A percentile compares a stretch with the other conserved stretches of the same genome.
These are phyloP conservation scores for Catocala sponsa DNA, from an alignment of 2,888 invertebrate genomes.

Conservation along the genomic window DNA sequence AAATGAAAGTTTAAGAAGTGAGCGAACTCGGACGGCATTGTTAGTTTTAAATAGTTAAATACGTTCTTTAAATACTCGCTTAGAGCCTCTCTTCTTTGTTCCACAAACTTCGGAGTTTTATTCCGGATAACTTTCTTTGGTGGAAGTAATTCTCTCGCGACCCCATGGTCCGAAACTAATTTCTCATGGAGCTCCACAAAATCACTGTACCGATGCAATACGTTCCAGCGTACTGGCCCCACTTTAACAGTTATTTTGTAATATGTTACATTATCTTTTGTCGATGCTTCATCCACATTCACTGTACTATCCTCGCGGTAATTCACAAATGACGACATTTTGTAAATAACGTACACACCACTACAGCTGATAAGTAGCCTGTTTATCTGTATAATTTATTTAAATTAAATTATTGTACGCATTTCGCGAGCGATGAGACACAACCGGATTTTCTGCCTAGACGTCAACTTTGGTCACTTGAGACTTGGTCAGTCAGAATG, in stretches of 20 bases:
- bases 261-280: conserved; percentile 90
- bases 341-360: conserved; percentile 23
- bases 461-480: neutral
- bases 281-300: conserved; percentile 89
- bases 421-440: conserved; percentile 21
- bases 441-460: neutral
- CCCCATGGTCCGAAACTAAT: conserved; percentile 93
- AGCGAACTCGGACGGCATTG: conserved; percentile 94
- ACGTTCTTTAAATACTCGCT: conserved; percentile 94
- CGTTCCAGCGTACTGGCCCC: conserved; percentile 93
- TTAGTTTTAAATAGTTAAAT: conserved; percentile 91
- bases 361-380: conserved; percentile 16
- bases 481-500: neutral
- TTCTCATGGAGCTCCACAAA: conserved; percentile 96
- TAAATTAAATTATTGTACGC: conserved; percentile 24
- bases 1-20: conserved; percentile 95
- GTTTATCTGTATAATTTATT: conserved; percentile 24
- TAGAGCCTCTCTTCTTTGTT: conserved; percentile 93
- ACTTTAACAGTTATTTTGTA: conserved; percentile 92
- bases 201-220: conserved; percentile 96
- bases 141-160: conserved; percentile 95
- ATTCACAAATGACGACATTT: conserved; percentile 93
- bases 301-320: conserved; percentile 90
- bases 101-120: conserved; percentile 95
- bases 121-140: conserved; percentile 98